Base-by-base conservation (phyloP, 2,888 invertebrate genomes). In the Anorthoa munda region DNA sequence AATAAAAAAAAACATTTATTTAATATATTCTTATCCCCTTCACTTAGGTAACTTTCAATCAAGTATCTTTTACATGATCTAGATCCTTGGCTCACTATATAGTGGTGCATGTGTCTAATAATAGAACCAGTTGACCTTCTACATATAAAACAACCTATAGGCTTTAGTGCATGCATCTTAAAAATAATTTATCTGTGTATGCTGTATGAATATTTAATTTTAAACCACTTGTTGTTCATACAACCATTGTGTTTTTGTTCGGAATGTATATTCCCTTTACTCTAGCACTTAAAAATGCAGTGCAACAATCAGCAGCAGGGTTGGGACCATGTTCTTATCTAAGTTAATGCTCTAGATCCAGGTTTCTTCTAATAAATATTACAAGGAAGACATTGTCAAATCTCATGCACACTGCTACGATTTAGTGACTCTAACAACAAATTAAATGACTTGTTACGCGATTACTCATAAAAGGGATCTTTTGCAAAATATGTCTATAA, bases 101-200 rank as follows among this genome's bases (percentile, higher is more conserved):
- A 53, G 46, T 5, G 21, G 17, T 58, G 11, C 21, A 53, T 23
- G 26, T 13, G 48, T 48, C 55, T 74, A 65, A 67, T 79, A 75
- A 75, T 59, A 65, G 55, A 39, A 75, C 60, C 18, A 58, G 73
- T 46, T 78, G 46, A 26, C 79, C 75, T 77, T 77, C 48, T 73
- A 23, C 3, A 3, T 9, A 48, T 17, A 53, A 48, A 51, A n/a
- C 0, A 50, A 59, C 13, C 7, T 59, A 46, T n/a, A 12, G 46
- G 51, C 51, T 59, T 21, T 48, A 26, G 2, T 55, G n/a, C 48
- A 70, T 55, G 45, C 50, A 46, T 23, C 11, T 51, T 55, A 58
- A 9, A 58, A 53, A 3, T 23, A 4, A 26, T 4, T 4, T 73
- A 13, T 9, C 9, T 23, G 21, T 56, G 17, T 48, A 18, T 66